Percentiles rank a stretch among this genome's conserved stretches.
These are phyloP conservation scores for Cairina moschata DNA, from an alignment of 2,113 vertebrate species.

Conservation along the genomic window DNA sequence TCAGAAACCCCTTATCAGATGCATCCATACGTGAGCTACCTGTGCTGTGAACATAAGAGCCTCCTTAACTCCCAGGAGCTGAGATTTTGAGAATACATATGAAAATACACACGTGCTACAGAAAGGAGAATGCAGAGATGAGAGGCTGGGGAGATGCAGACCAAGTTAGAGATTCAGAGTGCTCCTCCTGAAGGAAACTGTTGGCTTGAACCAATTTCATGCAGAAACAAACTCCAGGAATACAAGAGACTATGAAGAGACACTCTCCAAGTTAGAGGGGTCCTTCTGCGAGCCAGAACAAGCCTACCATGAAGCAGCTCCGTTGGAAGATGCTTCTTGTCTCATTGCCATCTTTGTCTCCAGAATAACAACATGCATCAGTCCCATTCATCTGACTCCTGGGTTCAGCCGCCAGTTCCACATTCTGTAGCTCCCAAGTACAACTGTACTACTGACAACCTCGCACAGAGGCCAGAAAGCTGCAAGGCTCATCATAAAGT, in stretches of 20 bases:
- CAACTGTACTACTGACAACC: not conserved
- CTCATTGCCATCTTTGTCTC: not conserved
- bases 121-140: not conserved
- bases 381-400: not conserved
- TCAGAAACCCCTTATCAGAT: not conserved
- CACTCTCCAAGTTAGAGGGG: not conserved
- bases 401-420: not conserved
- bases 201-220: not conserved
- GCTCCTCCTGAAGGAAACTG: not conserved
- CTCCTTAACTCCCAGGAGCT: not conserved
- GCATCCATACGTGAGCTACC: not conserved
- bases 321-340: not conserved
- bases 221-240: not conserved
- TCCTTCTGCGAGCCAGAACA: not conserved
- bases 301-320: not conserved
- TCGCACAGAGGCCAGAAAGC: not conserved
- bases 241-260: not conserved
- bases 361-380: not conserved
- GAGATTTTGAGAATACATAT: not conserved
- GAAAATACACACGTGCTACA: not conserved
- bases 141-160: not conserved
- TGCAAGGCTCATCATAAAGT: not conserved
- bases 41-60: not conserved
- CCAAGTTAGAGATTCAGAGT: not conserved
- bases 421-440: not conserved